Evolutionary conservation across 2,888 invertebrate genomes (phyloP), one percentile per base, ranked within the genome.

Genomic region (Argyresthia albistria): DNA sequence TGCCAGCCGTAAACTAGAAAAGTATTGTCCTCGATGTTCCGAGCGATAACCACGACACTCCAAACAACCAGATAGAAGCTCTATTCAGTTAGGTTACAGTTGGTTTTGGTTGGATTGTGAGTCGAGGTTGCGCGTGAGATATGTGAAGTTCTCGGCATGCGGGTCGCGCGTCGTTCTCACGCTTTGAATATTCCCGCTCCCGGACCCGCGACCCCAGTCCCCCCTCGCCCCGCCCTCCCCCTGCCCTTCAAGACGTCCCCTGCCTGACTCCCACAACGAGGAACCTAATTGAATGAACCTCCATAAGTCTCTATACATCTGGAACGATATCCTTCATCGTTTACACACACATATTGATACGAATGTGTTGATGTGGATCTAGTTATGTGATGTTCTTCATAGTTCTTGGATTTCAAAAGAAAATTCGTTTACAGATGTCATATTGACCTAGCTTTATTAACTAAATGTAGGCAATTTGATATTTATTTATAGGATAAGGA

Each of bases 171-270:
- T 73, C 79, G 84, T 87, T 87, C 86, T 87, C 86, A 87, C 86
- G 86, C 86, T 86, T 84, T 83, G 83, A 86, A 87, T 87, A 84
- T 84, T 81, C 83, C 83, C 82, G 83, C 73, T 80, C 76, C 78
- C 76, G 79, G 70, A 36, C 15, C 62, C 60, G 60, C 60, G 61
- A 25, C 25, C 25, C 25, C 25, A 2, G 3, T 25, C 25, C 60
- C 65, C 64, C 63, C 56, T 57, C 47, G 55, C 52, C 60, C 56
- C 60, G 66, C 69, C 56, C 55, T 14, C 57, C 56, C 54, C 52
- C 69, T 75, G 80, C 83, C 84, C 82, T 82, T 81, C 80, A 75
- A 77, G 80, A 76, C 76, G 77, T 78, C 75, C 73, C 73, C 74
- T 67, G 71, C 73, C 74, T 67, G 71, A 70, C 76, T 80, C 80